A percentile compares a stretch with the other conserved stretches of the same genome.
Evolutionary conservation across 1,140 invertebrate species (phyloP).

Genomic region (Dreissena polymorpha): DNA sequence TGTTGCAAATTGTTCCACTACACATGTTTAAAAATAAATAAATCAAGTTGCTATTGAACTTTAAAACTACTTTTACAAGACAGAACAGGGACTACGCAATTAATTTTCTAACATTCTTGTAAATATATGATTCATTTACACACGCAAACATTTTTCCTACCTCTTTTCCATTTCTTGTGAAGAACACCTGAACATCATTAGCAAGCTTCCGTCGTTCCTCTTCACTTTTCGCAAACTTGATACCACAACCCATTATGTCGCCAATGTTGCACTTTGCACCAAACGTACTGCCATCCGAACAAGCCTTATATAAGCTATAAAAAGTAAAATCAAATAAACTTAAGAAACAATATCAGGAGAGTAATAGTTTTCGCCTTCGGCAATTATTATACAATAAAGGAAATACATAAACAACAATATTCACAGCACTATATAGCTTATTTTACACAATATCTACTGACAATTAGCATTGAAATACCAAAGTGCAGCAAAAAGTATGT

Average conservation of each 20-base stretch:
- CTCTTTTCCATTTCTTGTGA: slow-evolving; percentile 81
- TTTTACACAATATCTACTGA: not conserved
- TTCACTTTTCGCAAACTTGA: slow-evolving; percentile 74
- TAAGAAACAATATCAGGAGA: too few relatives aligned
- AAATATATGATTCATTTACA: not conserved
- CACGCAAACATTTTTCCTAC: slow-evolving; percentile 61
- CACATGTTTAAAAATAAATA: too few relatives aligned
- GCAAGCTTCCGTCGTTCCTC: slow-evolving; percentile 57
- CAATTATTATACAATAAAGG: too few relatives aligned
- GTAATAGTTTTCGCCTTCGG: too few relatives aligned
- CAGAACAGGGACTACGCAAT: too few relatives aligned
- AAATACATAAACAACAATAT: too few relatives aligned
- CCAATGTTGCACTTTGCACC: slow-evolving; percentile 79
- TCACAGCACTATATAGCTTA: not conserved
- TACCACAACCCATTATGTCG: slow-evolving; percentile 81
- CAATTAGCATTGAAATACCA: not conserved
- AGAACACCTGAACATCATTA: slow-evolving; percentile 79
- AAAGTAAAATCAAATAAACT: not conserved
- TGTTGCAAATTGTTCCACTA: too few relatives aligned
- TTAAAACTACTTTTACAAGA: too few relatives aligned
- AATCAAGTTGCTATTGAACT: too few relatives aligned
- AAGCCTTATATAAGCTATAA: slow-evolving; percentile 70
- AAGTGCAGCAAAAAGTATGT: not conserved
- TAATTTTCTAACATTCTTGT: too few relatives aligned
- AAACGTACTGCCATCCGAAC: slow-evolving; percentile 75